A percentile compares a stretch with the other conserved stretches of the same genome.
Conservation (phyloP, 2,888 invertebrate genomes). For the Acronicta aceris region DNA sequence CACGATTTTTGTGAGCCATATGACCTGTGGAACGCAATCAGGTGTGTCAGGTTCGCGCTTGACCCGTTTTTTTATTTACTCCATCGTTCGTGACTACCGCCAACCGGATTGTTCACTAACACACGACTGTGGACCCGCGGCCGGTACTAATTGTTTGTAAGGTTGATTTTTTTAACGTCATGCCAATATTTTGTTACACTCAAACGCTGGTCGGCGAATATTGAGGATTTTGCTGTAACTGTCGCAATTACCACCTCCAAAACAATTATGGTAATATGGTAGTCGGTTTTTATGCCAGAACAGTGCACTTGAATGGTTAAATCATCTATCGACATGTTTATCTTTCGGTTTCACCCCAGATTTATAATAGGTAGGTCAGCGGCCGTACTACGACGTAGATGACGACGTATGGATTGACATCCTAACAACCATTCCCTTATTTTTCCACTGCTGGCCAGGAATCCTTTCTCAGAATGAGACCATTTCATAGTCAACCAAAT, state of each 20-base stretch:
- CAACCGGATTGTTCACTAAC: constrained; percentile 54
- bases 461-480: too few species aligned
- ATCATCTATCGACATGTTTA: too few species aligned
- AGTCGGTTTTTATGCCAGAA: neutral
- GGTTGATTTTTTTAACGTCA: constrained; percentile 32
- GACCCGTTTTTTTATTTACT: constrained; percentile 31
- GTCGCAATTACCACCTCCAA: neutral
- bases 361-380: too few species aligned
- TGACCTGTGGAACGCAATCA: neutral
- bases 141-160: constrained; percentile 57
- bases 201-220: neutral
- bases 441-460: too few species aligned
- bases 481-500: too few species aligned
- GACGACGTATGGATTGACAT: too few species aligned
- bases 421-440: too few species aligned
- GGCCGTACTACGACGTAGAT: too few species aligned
- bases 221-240: constrained; percentile 7
- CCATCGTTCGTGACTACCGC: constrained; percentile 35
- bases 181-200: constrained; percentile 10
- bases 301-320: too few species aligned
- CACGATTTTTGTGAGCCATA: too few species aligned
- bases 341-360: too few species aligned
- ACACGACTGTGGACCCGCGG: constrained; percentile 17
- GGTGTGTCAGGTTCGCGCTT: constrained; percentile 7
- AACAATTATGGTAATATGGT: neutral